phyloP scores from a whole-genome alignment of 2,888 invertebrate species.

The Archips xylosteana region DNA sequence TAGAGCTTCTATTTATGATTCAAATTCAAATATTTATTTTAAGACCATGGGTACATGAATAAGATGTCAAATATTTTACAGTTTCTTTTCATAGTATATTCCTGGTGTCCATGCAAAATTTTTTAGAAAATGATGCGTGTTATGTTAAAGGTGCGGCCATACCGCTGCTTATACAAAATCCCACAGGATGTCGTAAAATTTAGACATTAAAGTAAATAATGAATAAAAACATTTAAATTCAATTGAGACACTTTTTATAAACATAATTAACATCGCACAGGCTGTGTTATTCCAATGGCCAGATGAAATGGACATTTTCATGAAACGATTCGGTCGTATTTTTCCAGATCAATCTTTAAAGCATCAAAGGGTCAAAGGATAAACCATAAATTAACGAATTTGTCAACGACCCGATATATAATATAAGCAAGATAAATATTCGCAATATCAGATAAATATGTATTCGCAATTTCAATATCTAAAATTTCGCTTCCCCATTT shows the following conservation, averaged over 20 bases:
- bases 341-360: background rate
- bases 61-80: too few relatives aligned
- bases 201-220: background rate
- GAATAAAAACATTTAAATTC: background rate
- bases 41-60: too few relatives aligned
- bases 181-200: background rate
- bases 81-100: too few relatives aligned
- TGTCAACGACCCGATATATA: background rate
- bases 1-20: too few relatives aligned
- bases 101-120: too few relatives aligned
- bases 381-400: background rate
- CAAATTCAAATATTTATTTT: too few relatives aligned
- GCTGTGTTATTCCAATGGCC: background rate
- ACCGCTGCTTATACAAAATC: too few relatives aligned
- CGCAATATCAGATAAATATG: too few relatives aligned
- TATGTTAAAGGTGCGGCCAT: too few relatives aligned
- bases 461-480: background rate
- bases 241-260: background rate
- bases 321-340: background rate
- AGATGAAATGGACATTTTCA: background rate
- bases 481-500: too few relatives aligned
- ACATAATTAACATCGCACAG: background rate
- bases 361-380: conserved; percentile 6
- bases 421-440: background rate
- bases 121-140: too few relatives aligned